Evolutionary conservation across 2,797 vertebrate genomes (phyloP).

Genomic region (Squalus acanthias): DNA sequence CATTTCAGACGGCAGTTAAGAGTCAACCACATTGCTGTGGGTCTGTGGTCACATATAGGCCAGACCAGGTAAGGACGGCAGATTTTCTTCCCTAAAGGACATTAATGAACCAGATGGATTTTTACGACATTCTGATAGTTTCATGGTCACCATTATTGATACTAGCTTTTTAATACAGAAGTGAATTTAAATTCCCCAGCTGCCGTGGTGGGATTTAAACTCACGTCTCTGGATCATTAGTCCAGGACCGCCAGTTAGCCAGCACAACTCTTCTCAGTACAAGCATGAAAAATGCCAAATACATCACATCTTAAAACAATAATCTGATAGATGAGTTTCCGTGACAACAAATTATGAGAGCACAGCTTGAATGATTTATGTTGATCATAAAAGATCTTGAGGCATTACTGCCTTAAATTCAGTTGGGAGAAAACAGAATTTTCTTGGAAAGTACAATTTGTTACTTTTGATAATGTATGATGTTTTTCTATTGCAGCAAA

Average conservation of each 20-base stretch:
- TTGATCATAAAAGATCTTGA: not conserved
- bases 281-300: not conserved
- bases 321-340: not conserved
- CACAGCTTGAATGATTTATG: not conserved
- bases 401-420: not conserved
- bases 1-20: too few relatives aligned
- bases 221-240: too few relatives aligned
- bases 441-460: not conserved
- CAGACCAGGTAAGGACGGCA: too few relatives aligned
- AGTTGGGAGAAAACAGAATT: not conserved
- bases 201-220: too few relatives aligned
- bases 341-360: not conserved
- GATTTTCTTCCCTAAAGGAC: too few relatives aligned
- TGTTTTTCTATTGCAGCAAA: not conserved
- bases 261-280: not conserved
- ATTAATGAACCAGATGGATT: too few relatives aligned
- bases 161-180: too few relatives aligned
- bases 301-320: not conserved
- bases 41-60: too few relatives aligned
- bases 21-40: too few relatives aligned
- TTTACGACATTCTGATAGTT: too few relatives aligned
- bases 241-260: not conserved
- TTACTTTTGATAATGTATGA: not conserved
- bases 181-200: too few relatives aligned
- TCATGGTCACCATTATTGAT: too few relatives aligned